Evolutionary conservation across 1,140 invertebrate genomes (phyloP).

Genomic region (Heliconius eleuchia): DNA sequence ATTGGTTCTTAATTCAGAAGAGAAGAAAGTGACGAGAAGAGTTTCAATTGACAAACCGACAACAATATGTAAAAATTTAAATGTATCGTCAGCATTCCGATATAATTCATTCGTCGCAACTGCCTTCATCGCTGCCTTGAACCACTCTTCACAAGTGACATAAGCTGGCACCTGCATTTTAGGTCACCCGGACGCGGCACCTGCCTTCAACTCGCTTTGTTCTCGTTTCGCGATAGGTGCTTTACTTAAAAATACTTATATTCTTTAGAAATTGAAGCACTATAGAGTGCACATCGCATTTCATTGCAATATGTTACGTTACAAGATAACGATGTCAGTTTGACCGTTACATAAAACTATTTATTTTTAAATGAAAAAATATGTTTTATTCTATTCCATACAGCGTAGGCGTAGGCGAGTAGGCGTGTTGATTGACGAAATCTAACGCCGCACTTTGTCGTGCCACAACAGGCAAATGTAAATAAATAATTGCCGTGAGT

Average conservation of each 20-base stretch:
- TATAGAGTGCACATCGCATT: slow-evolving; percentile 12
- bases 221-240: slow-evolving; percentile 26
- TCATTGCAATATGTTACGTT: slow-evolving; percentile 7
- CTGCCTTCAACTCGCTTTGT: slow-evolving; percentile 44
- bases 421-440: too few relatives aligned
- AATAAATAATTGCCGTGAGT: background rate
- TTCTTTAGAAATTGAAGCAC: slow-evolving; percentile 21
- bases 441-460: too few relatives aligned
- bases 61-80: background rate
- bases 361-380: background rate
- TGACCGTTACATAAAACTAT: background rate
- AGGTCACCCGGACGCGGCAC: slow-evolving; percentile 63
- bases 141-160: slow-evolving; percentile 39
- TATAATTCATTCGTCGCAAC: background rate
- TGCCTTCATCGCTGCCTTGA: slow-evolving; percentile 13
- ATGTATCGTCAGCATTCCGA: slow-evolving; percentile 2
- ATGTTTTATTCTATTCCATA: too few relatives aligned
- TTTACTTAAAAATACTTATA: slow-evolving; percentile 22
- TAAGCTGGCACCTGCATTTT: slow-evolving; percentile 66
- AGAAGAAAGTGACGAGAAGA: background rate
- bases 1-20: slow-evolving; percentile 38
- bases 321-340: background rate
- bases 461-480: too few relatives aligned
- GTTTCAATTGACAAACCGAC: background rate
- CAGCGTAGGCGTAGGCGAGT: too few relatives aligned